These are phyloP conservation scores for Anthopleura sola DNA, from an alignment of 64 coral and sea anemone species.

Conservation along the genomic window DNA sequence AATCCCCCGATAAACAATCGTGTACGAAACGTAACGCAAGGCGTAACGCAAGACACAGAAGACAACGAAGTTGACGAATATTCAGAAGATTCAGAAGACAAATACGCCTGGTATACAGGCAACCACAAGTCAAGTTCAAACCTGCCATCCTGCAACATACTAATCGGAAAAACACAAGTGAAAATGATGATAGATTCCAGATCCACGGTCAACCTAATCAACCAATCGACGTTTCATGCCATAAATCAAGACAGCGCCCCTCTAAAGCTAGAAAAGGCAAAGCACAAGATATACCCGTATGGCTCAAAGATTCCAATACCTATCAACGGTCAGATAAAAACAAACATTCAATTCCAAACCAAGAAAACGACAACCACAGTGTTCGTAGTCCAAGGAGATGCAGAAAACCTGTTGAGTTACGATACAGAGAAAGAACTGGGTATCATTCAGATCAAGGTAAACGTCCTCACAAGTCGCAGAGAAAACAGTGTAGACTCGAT, in stretches of 20 bases:
- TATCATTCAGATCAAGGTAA: background rate
- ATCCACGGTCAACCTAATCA: too few relatives aligned
- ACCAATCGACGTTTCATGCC: conserved; percentile 18
- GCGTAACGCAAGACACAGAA: background rate
- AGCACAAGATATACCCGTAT: conserved; percentile 14
- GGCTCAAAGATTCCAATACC: background rate
- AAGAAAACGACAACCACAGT: background rate
- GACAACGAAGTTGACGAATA: conserved; percentile 38
- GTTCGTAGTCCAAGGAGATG: background rate
- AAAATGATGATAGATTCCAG: conserved; percentile 63
- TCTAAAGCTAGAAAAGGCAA: background rate
- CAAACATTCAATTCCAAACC: background rate
- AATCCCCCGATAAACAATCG: background rate
- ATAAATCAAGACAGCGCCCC: conserved; percentile 15
- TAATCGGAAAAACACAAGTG: conserved; percentile 32
- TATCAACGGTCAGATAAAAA: background rate
- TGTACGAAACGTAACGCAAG: background rate
- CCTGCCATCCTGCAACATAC: conserved; percentile 14
- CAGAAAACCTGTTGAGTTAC: background rate
- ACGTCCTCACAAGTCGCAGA: background rate
- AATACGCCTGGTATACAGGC: background rate
- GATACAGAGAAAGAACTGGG: background rate
- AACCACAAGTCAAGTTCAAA: conserved; percentile 7
- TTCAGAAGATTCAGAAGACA: conserved; percentile 36
- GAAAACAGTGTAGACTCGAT: background rate